Evolutionary conservation across 2,888 invertebrate species (phyloP).

Genomic region (Masnerella sp.): DNA sequence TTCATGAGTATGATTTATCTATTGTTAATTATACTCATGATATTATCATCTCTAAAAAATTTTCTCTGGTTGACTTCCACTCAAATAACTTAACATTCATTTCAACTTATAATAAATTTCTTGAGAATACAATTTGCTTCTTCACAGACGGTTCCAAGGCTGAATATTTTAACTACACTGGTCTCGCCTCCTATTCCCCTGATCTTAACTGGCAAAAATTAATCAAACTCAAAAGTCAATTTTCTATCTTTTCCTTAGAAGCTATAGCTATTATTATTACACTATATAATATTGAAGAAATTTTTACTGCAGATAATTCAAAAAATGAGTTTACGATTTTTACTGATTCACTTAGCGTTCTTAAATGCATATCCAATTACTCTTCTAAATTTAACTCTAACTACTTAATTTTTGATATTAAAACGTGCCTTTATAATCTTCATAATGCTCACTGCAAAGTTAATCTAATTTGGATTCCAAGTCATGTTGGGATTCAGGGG

Average conservation of each 20-base stretch:
- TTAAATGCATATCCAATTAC: neutral
- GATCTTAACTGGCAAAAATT: neutral
- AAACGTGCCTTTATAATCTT: neutral
- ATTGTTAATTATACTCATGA: neutral
- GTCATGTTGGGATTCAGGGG: conserved; percentile 8
- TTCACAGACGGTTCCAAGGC: conserved; percentile 19
- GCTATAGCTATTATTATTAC: conserved; percentile 7
- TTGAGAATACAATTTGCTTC: conserved; percentile 10
- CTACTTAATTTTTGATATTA: conserved; percentile 19
- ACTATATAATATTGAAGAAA: neutral
- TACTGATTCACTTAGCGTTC: conserved; percentile 11
- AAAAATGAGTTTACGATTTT: conserved; percentile 9
- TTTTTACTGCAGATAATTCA: neutral
- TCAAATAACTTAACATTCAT: neutral
- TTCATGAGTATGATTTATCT: neutral
- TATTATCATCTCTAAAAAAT: neutral
- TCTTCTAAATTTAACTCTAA: neutral
- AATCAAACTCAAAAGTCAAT: conserved; percentile 1
- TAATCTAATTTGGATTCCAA: conserved; percentile 26
- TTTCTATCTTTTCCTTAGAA: conserved; percentile 27
- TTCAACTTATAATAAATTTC: neutral
- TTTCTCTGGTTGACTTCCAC: neutral
- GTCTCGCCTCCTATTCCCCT: neutral
- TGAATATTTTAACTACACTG: neutral
- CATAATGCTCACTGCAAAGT: neutral